Evolutionary conservation across 2,888 invertebrate genomes (phyloP).

Genomic region (Cybosia mesomella): DNA sequence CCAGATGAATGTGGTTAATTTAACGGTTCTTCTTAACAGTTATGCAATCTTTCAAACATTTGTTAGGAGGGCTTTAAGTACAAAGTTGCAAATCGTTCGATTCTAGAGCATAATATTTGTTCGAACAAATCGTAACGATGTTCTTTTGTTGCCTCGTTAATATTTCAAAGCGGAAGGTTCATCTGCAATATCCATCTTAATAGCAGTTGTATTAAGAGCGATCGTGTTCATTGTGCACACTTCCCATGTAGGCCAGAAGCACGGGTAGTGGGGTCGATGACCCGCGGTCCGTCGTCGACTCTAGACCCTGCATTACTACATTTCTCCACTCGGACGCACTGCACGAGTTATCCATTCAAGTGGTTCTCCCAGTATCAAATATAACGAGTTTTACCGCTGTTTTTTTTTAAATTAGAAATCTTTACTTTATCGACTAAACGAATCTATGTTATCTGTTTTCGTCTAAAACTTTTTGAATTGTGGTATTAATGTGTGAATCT

Average conservation of each 20-base stretch:
- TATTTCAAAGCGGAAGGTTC: conserved; percentile 29
- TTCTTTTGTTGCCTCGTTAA: conserved; percentile 32
- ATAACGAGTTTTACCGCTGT: conserved; percentile 52
- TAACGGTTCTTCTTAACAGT: conserved; percentile 71
- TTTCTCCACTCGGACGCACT: conserved; percentile 73
- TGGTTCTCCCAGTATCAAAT: conserved; percentile 57
- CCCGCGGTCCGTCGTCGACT: conserved; percentile 63
- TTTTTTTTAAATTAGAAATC: conserved; percentile 60
- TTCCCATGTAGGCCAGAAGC: conserved; percentile 80
- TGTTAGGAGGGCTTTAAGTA: conserved; percentile 59
- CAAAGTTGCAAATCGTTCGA: conserved; percentile 50
- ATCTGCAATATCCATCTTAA: conserved; percentile 48
- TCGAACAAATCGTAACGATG: conserved; percentile 32
- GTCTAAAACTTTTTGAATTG: conserved; percentile 56
- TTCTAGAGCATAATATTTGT: conserved; percentile 39
- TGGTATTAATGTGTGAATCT: conserved; percentile 61
- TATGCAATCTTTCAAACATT: conserved; percentile 66
- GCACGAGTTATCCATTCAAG: conserved; percentile 63
- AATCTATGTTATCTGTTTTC: conserved; percentile 39
- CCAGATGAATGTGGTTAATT: conserved; percentile 77
- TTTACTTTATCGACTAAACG: conserved; percentile 38
- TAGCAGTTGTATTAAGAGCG: conserved; percentile 57
- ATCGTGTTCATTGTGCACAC: conserved; percentile 47
- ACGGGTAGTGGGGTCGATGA: conserved; percentile 77
- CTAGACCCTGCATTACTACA: conserved; percentile 73